Base-by-base conservation (phyloP, 2,113 vertebrate genomes). In the Silurus meridionalis region DNA sequence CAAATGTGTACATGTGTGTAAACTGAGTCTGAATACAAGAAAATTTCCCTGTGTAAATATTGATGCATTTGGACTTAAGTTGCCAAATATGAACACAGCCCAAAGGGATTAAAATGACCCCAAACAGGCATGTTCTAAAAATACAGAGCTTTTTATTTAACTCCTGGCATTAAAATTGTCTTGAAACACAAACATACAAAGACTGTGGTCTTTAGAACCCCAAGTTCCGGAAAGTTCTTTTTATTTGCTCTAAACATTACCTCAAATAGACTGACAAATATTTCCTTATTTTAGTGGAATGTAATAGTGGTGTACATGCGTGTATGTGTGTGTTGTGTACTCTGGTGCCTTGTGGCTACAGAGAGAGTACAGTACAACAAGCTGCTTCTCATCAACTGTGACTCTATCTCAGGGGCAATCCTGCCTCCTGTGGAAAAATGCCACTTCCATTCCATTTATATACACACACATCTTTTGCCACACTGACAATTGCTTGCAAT, bases 341-440 rank as follows among this genome's bases (percentile, higher is more conserved):
- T 57, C 74, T 53, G 50, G 23, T 57, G 52, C 53, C 53, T 57
- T 14, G 57, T 57, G 75, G 74, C 3, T 77, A 77, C 88, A 87
- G 15, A 72, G 3, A 9, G 77, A 87, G 71, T 67, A 86, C 85
- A 87, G 71, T 67, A 87, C 85, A 94, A 93, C 53, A 84, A 94
- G 92, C 93, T 88, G 94, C 91, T 94, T 93, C 93, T 92, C 90
- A 84, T 85, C 66, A 37, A 37, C 37, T 84, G 89, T 82, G 64
- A 90, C 71, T 83, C 75, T 85, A 87, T 82, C 82, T 72, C 86
- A 58, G 78, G 60, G 77, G 69, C 69, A 21, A 74, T 19, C 0
- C 7, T 17, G 37, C 28, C 64, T 21, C 53, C 25, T 46, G 85
- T 46, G 64, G 58, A 72, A 83, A 60, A 53, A 83, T 58, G 25